Evolutionary conservation across 2,113 vertebrate species (phyloP).

Genomic region (Ia io): DNA sequence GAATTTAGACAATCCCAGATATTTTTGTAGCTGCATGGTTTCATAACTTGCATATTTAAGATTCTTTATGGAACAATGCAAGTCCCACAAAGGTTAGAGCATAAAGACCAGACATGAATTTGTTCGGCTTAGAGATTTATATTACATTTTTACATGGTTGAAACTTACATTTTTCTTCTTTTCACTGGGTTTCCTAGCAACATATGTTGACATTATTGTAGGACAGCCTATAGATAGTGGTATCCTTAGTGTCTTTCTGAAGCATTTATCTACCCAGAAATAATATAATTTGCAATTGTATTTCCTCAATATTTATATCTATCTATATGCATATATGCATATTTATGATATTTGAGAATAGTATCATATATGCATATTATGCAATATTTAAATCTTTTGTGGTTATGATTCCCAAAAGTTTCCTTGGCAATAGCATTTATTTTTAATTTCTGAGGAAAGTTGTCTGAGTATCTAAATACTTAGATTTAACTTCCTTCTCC

Average conservation of each 20-base stretch:
- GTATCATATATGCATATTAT: neutral
- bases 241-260: neutral
- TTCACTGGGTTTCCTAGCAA: constrained; percentile 47
- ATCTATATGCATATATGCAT: neutral
- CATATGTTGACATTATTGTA: neutral
- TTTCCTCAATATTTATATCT: neutral
- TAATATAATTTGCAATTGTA: neutral
- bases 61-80: constrained; percentile 17
- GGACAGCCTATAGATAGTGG: neutral
- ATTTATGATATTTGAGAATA: constrained; percentile 48
- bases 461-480: neutral
- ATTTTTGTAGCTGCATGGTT: neutral
- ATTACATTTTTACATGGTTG: constrained; percentile 13
- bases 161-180: neutral
- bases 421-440: neutral
- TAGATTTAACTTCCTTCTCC: neutral
- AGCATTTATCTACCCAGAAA: constrained; percentile 14
- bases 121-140: constrained; percentile 44
- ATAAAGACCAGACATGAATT: constrained; percentile 43
- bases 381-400: constrained; percentile 21
- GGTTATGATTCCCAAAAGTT: neutral
- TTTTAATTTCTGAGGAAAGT: constrained; percentile 46
- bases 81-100: constrained; percentile 24
- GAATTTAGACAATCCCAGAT: neutral
- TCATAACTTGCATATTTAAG: constrained; percentile 23